Evolutionary conservation across 2,888 invertebrate species (phyloP), one percentile per base, ranked within the genome.

Genomic region (Endomychus coccineus): DNA sequence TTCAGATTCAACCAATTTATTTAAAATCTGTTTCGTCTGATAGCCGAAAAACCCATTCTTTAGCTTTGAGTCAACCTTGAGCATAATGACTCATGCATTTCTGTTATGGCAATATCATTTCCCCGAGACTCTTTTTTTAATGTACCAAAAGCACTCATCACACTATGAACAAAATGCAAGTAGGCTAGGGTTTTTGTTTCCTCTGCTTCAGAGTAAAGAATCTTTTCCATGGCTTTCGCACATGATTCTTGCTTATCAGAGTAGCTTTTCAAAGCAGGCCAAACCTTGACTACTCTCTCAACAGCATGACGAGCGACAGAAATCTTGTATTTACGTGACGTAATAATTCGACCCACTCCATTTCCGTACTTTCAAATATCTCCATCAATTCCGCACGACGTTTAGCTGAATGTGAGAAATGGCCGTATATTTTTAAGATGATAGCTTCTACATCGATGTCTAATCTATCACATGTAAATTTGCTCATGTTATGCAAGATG

Each of bases 361-460:
- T 10, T 6, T 44, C 42, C 10, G 10, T 19, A 27, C 24, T 28
- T 24, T 34, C 35, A 32, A 27, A 38, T 30, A 38, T 34, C 2
- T 32, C 33, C 16, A 29, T 38, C 22, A 41, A 32, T 13, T 29
- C 22, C 12, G 29, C 28, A 24, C 21, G 28, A 27, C 41, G 24
- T 21, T 38, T 38, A n/a, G 43, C n/a, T n/a, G n/a, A 34, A 9
- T 16, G 6, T 10, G 35, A 38, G 25, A 43, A 43, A 32, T 29
- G 31, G 24, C 29, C 24, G 22, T 39, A 43, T 11, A 41, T 28
- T 39, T 43, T 43, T 16, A 42, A 24, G 16, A 41, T 16, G 11
- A 41, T 16, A 21, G 23, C 15, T 38, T 41, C 38, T 4, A 38
- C 28, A 33, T 44, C 42, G n/a, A 32, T 14, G 9, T 25, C 27